Conservation (phyloP, 2,113 vertebrate species). For the Vidua chalybeata region DNA sequence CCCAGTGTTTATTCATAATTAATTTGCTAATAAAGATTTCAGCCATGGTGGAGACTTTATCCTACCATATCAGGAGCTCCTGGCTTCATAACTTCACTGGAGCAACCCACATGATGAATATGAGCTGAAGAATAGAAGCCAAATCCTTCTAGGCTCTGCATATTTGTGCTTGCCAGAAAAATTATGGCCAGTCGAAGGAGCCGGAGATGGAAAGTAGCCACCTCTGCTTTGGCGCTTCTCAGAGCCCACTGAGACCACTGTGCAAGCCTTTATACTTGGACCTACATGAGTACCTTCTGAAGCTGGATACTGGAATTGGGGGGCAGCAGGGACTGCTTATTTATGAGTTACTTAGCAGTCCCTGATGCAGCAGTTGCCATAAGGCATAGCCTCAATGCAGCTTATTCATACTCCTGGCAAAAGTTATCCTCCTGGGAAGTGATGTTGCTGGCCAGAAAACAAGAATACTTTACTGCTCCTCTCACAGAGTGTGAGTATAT, state of each 20-base stretch:
- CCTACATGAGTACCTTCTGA: background rate
- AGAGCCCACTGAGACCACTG: background rate
- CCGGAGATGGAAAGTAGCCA: constrained; percentile 42
- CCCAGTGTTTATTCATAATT: constrained; percentile 36
- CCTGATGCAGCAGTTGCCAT: background rate
- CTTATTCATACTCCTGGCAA: constrained; percentile 56
- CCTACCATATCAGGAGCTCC: constrained; percentile 2
- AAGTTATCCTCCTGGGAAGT: constrained; percentile 22
- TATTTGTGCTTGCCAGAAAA: constrained; percentile 43
- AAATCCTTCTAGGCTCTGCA: constrained; percentile 32
- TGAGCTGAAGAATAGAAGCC: constrained; percentile 29
- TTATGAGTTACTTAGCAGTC: constrained; percentile 30
- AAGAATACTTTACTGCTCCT: constrained; percentile 33
- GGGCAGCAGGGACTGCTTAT: constrained; percentile 22
- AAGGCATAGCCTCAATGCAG: constrained; percentile 3
- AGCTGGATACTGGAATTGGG: background rate
- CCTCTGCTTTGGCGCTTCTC: background rate
- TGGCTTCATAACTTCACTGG: constrained; percentile 17
- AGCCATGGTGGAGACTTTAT: constrained; percentile 1
- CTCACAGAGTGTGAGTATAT: constrained; percentile 42
- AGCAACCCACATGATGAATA: constrained; percentile 35
- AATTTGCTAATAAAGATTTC: constrained; percentile 50
- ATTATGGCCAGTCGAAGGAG: background rate
- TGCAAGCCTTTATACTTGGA: background rate
- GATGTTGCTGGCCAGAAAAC: background rate